Percentiles rank a stretch among this genome's conserved stretches.
phyloP scores from a whole-genome alignment of 2,888 invertebrate species.

The Papilio demoleus region DNA sequence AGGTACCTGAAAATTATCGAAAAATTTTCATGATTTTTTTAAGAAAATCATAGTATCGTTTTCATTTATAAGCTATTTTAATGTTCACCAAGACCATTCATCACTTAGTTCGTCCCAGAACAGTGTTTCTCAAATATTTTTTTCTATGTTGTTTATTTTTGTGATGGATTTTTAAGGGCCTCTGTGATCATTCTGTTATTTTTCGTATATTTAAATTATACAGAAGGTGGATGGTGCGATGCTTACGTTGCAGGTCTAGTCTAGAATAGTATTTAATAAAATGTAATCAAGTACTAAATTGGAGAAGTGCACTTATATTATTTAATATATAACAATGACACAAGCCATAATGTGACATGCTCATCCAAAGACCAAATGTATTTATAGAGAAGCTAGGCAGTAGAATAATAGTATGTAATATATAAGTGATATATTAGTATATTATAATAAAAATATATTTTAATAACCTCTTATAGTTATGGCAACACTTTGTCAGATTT shows the following conservation, averaged over 20 bases:
- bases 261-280: constrained; percentile 70
- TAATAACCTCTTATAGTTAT: constrained; percentile 57
- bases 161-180: constrained; percentile 59
- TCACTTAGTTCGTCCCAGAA: constrained; percentile 61
- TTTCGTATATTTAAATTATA: constrained; percentile 43
- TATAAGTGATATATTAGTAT: constrained; percentile 67
- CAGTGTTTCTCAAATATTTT: constrained; percentile 81
- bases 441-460: constrained; percentile 60
- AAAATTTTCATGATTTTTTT: constrained; percentile 53
- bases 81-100: constrained; percentile 46
- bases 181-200: constrained; percentile 65
- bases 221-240: constrained; percentile 57
- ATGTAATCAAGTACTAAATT: constrained; percentile 71
- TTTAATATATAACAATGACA: constrained; percentile 75
- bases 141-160: constrained; percentile 56
- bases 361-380: constrained; percentile 83
- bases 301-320: constrained; percentile 80
- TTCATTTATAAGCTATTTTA: constrained; percentile 49
- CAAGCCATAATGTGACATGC: constrained; percentile 80
- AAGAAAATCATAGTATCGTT: constrained; percentile 47
- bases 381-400: constrained; percentile 77
- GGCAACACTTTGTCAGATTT: constrained; percentile 63
- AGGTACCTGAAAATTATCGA: constrained; percentile 77
- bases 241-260: constrained; percentile 73
- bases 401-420: constrained; percentile 68